A percentile compares a stretch with the other conserved stretches of the same genome.
These are phyloP conservation scores for Gasterosteus nipponicus DNA, from an alignment of 2,113 vertebrate genomes.

Conservation along the genomic window DNA sequence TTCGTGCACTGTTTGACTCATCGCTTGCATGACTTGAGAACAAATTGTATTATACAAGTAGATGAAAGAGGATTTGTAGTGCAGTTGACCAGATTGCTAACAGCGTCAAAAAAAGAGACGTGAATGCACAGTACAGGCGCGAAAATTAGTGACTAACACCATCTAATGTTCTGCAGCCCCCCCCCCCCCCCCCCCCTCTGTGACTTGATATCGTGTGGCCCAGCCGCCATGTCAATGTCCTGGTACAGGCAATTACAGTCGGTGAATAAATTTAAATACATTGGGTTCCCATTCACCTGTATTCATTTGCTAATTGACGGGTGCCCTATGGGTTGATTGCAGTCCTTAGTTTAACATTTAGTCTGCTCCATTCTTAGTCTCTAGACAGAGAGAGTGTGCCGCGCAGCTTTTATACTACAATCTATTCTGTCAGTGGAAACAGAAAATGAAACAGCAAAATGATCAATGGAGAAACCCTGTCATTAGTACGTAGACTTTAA, in stretches of 20 bases:
- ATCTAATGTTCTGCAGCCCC: constrained; percentile 14
- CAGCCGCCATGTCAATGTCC: constrained; percentile 31
- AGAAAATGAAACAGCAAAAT: background rate
- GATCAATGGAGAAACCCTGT: background rate
- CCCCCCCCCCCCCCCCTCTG: background rate
- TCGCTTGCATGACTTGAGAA: background rate
- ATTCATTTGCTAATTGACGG: constrained; percentile 51
- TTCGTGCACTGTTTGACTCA: background rate
- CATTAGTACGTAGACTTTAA: background rate
- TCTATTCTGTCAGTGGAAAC: background rate
- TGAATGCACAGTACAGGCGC: background rate
- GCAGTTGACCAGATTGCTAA: background rate
- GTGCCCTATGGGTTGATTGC: constrained; percentile 51
- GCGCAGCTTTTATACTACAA: background rate
- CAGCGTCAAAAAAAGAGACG: constrained; percentile 8
- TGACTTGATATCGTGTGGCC: constrained; percentile 33
- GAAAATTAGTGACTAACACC: constrained; percentile 28
- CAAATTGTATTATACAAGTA: constrained; percentile 5
- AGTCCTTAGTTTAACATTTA: constrained; percentile 49
- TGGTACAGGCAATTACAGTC: constrained; percentile 32
- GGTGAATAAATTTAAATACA: constrained; percentile 58
- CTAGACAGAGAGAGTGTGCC: background rate
- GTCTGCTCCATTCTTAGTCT: constrained; percentile 13
- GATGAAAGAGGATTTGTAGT: background rate
- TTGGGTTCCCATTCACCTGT: constrained; percentile 39